A percentile compares a stretch with the other conserved stretches of the same genome.
These are phyloP conservation scores for Fragum whitleyi DNA, from an alignment of 2,888 invertebrate species.

Conservation along the genomic window DNA sequence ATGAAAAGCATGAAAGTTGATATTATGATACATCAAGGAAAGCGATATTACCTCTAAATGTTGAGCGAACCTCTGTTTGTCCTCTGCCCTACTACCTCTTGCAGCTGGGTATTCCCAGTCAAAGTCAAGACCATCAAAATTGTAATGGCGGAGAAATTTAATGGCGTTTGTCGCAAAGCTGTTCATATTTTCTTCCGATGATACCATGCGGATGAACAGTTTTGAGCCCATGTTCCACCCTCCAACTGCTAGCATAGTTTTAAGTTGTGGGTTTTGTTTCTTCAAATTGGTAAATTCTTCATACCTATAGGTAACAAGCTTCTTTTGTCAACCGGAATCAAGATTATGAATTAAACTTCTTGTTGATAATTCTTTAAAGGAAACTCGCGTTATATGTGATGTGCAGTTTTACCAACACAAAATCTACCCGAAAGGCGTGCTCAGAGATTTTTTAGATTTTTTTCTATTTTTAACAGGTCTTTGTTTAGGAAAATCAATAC, in stretches of 20 bases:
- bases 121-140: constrained; percentile 94
- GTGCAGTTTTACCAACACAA: too few relatives aligned
- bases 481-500: too few relatives aligned
- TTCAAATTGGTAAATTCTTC: constrained; percentile 55
- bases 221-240: constrained; percentile 80
- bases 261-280: constrained; percentile 70
- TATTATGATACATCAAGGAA: too few relatives aligned
- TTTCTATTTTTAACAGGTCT: too few relatives aligned
- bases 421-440: too few relatives aligned
- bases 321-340: too few relatives aligned
- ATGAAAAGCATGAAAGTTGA: too few relatives aligned
- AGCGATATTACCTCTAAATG: constrained; percentile 47
- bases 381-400: too few relatives aligned
- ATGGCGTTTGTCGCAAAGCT: constrained; percentile 65
- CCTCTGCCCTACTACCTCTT: constrained; percentile 72
- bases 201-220: constrained; percentile 78
- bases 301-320: too few relatives aligned
- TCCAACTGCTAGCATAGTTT: constrained; percentile 77
- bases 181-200: constrained; percentile 57
- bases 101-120: constrained; percentile 95
- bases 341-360: too few relatives aligned
- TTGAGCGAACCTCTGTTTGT: constrained; percentile 70
- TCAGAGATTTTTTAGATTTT: too few relatives aligned
- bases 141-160: constrained; percentile 80
- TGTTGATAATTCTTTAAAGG: too few relatives aligned